A percentile compares a stretch with the other conserved stretches of the same genome.
These are phyloP conservation scores for Corythaixoides concolor DNA, from an alignment of 2,113 vertebrate species.

Conservation along the genomic window DNA sequence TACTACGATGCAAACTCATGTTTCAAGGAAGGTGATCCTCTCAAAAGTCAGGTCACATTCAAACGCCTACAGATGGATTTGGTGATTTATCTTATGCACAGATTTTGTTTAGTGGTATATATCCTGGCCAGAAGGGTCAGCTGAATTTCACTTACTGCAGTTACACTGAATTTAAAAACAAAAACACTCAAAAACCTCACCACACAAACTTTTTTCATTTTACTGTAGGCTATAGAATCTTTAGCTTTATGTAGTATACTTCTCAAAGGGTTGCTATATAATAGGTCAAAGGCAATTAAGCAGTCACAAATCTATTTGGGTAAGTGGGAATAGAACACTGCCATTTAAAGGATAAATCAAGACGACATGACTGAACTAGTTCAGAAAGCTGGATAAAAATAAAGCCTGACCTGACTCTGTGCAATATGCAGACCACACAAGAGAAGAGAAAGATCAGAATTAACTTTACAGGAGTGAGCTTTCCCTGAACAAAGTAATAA, in stretches of 20 bases:
- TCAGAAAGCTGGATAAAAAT: conserved; percentile 6
- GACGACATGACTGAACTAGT: neutral
- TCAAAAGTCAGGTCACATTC: neutral
- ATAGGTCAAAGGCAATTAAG: neutral
- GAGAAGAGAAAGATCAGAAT: neutral
- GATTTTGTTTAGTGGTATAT: neutral
- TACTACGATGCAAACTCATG: neutral
- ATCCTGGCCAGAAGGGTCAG: neutral
- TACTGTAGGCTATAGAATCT: neutral
- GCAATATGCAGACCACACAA: neutral
- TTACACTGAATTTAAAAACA: neutral
- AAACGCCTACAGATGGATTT: neutral
- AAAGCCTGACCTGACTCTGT: neutral
- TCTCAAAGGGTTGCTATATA: neutral
- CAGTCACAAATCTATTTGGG: neutral
- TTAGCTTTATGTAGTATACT: neutral
- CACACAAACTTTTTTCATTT: neutral
- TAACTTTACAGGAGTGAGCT: neutral
- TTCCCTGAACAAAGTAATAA: neutral
- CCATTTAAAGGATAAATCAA: neutral
- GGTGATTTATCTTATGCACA: neutral
- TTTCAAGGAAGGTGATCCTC: neutral
- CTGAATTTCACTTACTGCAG: neutral
- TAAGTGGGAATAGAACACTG: neutral
- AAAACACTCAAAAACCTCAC: too few relatives aligned